These are phyloP conservation scores for Climacteris rufus DNA, from an alignment of 2,113 vertebrate species.

Conservation along the genomic window DNA sequence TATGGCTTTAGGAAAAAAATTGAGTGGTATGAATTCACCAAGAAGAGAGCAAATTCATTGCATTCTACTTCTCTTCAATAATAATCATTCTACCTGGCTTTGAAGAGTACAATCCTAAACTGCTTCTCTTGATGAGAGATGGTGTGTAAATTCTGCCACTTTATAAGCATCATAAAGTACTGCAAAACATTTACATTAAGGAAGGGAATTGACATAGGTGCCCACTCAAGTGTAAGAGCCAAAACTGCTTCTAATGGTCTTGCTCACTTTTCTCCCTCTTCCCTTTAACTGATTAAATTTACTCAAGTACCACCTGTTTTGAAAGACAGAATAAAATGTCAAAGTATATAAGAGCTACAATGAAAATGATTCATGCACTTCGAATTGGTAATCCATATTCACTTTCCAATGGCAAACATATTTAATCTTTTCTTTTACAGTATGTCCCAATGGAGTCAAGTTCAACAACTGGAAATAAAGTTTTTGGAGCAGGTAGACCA, in stretches of 20 bases:
- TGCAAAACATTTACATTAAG: neutral
- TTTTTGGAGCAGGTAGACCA: constrained; percentile 96
- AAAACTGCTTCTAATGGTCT: neutral
- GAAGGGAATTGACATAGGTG: neutral
- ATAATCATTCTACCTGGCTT: neutral
- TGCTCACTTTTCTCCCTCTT: neutral
- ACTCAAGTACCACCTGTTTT: neutral
- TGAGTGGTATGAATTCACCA: neutral
- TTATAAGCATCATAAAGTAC: neutral
- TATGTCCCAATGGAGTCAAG: constrained; percentile 97
- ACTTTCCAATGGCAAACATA: neutral
- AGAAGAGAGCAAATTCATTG: neutral
- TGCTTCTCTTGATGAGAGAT: neutral
- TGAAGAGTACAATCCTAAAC: neutral
- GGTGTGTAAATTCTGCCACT: neutral
- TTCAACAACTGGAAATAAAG: constrained; percentile 92
- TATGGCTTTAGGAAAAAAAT: neutral
- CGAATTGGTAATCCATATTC: neutral
- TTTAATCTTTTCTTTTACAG: constrained; percentile 59
- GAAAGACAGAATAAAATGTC: neutral
- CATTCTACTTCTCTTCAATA: neutral
- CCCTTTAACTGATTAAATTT: neutral
- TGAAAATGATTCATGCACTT: neutral
- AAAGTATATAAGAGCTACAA: neutral
- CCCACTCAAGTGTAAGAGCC: neutral